Evolutionary conservation across 37 sponge, comb jelly and placozoan species (phyloP).

Genomic region (Cladorhizidae sp.): DNA sequence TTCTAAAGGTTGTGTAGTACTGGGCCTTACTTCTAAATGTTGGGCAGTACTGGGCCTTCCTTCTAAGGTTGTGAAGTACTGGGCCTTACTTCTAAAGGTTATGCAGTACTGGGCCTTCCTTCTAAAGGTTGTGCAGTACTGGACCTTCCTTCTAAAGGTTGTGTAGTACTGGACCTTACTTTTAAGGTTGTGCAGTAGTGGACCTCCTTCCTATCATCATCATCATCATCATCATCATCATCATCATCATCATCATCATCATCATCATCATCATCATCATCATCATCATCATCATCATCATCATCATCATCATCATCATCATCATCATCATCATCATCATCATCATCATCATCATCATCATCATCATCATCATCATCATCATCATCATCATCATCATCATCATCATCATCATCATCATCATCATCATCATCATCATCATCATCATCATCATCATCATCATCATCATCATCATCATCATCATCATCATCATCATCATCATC

Average conservation of each 20-base stretch:
- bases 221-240: background rate
- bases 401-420: background rate
- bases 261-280: background rate
- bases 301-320: background rate
- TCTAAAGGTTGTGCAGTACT: too few relatives aligned
- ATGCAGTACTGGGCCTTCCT: too few relatives aligned
- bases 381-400: background rate
- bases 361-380: slow-evolving; percentile 4
- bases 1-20: too few relatives aligned
- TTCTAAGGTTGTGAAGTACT: too few relatives aligned
- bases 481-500: slow-evolving; percentile 2
- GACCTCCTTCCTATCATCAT: too few relatives aligned
- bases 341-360: background rate
- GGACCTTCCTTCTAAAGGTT: too few relatives aligned
- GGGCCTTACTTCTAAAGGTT: too few relatives aligned
- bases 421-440: background rate
- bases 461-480: background rate
- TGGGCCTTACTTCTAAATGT: too few relatives aligned
- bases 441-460: background rate
- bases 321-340: background rate
- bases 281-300: background rate
- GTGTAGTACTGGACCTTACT: too few relatives aligned
- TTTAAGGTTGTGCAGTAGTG: too few relatives aligned
- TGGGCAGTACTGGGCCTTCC: too few relatives aligned
- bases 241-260: background rate